Evolutionary conservation across 1,140 invertebrate genomes (phyloP), one percentile per base, ranked within the genome.

Genomic region (Hycleus cichorii): DNA sequence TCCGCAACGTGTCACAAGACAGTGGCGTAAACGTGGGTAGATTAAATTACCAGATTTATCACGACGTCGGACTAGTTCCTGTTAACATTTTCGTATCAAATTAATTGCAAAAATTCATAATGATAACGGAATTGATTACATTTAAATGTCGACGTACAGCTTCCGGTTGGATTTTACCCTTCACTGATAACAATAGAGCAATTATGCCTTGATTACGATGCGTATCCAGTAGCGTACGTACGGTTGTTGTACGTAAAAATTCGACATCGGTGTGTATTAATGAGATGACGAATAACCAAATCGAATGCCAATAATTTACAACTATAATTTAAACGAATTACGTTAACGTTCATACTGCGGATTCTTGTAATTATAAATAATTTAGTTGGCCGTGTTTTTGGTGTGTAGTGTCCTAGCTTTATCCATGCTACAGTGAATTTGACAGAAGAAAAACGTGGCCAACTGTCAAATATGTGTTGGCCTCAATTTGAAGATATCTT

Each of bases 191-290:
- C 3, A 88, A 70, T 3, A 86, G 80, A 63, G 85, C 81, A 59
- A 87, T 80, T 48, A 87, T 82, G 11, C 85, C 85, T 55, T 85
- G 83, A 66, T 87, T 88, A 57, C 83, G 72, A 10, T 80, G 78
- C 0, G 85, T 87, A 68, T 87, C 85, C 9, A 86, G 76, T 7
- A 86, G 71, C 0, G 83, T 81, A 11, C 84, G 77, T 4, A 87
- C 77, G 10, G 84, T 84, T 42, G 81, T 80, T 0, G 77, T 79
- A 58, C 77, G 75, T 32, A 86, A 80, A 65, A 87, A 86, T 58
- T 84, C 80, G 26, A 85, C 64, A 12, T 79, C 65, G 7, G 70
- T 70, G 58, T 72, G 64, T 10, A 72, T 49, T 18, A 64, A 57
- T 7, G 69, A 69, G 8, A 71, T 60, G 38, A 44, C 47, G 12